Conservation (phyloP, 2,797 vertebrate genomes). For the Peromyscus melanophrys region DNA sequence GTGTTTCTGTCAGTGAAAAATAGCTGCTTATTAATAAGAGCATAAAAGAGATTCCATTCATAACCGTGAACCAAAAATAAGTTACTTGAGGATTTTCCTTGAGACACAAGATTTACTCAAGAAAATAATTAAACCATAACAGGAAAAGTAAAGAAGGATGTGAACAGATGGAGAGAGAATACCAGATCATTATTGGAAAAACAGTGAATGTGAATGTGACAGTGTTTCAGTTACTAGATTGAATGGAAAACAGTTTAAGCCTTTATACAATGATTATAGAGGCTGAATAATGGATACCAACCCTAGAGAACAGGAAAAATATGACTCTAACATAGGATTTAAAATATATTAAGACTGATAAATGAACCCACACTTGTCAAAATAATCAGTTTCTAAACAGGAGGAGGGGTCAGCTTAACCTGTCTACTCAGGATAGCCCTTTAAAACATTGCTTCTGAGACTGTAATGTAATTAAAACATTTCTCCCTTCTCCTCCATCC, state of each 20-base stretch:
- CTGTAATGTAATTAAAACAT: not conserved
- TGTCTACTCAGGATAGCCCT: not conserved
- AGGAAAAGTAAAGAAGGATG: conserved; percentile 36
- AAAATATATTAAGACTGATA: conserved; percentile 6
- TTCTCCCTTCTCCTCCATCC: not conserved
- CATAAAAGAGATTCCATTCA: conserved; percentile 68
- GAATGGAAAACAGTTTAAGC: not conserved
- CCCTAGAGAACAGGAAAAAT: conserved; percentile 32
- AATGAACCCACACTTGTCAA: conserved; percentile 28
- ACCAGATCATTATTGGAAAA: not conserved
- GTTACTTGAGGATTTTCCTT: conserved; percentile 70
- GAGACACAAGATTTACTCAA: conserved; percentile 71
- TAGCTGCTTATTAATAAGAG: conserved; percentile 74
- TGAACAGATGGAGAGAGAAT: not conserved
- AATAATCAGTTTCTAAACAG: not conserved
- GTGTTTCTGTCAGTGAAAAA: conserved; percentile 70
- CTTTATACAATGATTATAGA: conserved; percentile 19
- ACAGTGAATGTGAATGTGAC: not conserved
- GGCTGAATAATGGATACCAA: not conserved
- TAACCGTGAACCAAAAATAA: conserved; percentile 73
- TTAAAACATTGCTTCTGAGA: not conserved
- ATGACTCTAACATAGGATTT: not conserved
- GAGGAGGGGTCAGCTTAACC: not conserved
- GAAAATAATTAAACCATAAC: conserved; percentile 59
- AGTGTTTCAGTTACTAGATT: not conserved